Conservation (phyloP, 1,140 invertebrate genomes). For the Euschistus heros region DNA sequence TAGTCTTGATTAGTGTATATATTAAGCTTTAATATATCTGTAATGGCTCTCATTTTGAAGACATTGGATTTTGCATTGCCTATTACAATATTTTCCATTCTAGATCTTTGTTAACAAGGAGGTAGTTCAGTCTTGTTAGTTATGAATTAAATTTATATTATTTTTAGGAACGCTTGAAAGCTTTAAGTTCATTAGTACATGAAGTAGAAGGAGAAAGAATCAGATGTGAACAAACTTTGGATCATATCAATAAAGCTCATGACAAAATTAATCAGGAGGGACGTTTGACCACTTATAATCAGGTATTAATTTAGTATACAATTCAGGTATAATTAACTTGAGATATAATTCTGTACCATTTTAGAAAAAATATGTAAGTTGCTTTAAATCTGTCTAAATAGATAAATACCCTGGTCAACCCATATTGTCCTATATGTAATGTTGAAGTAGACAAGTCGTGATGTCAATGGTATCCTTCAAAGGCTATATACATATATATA, state of each 20-base stretch:
- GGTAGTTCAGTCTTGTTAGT: background rate
- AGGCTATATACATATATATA: no score
- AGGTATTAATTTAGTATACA: slow-evolving; percentile 29
- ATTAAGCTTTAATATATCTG: background rate
- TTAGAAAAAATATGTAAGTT: no score
- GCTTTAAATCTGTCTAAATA: no score
- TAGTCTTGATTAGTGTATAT: background rate
- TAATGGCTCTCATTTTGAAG: background rate
- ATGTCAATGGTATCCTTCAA: no score
- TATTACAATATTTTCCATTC: background rate
- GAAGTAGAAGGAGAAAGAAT: slow-evolving; percentile 69
- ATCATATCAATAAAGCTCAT: slow-evolving; percentile 65
- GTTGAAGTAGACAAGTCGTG: no score
- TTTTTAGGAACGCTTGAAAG: slow-evolving; percentile 62
- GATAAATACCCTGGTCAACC: no score
- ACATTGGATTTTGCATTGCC: background rate
- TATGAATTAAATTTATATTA: slow-evolving; percentile 20
- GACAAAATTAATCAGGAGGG: slow-evolving; percentile 60
- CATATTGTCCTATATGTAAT: no score
- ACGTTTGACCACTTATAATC: slow-evolving; percentile 40
- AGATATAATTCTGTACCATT: no score
- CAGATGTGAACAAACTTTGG: slow-evolving; percentile 66
- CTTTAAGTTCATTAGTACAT: slow-evolving; percentile 60
- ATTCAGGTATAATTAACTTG: no score
- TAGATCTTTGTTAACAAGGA: background rate